Conservation (phyloP, 2,113 vertebrate species). For the Pleuronectes platessa region DNA sequence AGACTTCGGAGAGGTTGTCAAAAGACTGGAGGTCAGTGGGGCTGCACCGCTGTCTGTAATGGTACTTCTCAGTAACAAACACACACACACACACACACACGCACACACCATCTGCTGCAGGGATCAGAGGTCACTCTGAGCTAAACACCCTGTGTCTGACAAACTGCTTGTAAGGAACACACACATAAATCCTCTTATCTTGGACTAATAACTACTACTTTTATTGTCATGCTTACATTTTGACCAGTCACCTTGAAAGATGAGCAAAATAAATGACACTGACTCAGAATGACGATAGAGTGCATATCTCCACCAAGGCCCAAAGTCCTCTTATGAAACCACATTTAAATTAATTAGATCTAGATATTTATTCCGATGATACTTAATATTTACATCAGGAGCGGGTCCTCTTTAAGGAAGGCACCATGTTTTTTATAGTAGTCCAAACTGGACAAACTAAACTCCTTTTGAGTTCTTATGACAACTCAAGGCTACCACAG, state of each 20-base stretch:
- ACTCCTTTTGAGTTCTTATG: too few relatives aligned
- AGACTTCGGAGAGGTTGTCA: constrained; percentile 95
- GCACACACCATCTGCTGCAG: constrained; percentile 30
- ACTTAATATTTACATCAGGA: too few relatives aligned
- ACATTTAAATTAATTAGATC: too few relatives aligned
- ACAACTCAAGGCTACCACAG: too few relatives aligned
- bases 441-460: too few relatives aligned
- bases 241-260: neutral
- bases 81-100: neutral
- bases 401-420: too few relatives aligned
- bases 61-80: constrained; percentile 16
- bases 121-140: neutral
- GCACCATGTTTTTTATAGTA: too few relatives aligned
- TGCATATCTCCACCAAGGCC: neutral
- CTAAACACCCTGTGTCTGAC: neutral
- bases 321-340: too few relatives aligned
- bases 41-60: constrained; percentile 15
- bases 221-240: constrained; percentile 13
- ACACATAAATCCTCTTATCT: neutral
- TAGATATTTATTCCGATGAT: too few relatives aligned
- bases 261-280: neutral
- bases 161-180: constrained; percentile 25
- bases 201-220: neutral
- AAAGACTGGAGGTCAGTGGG: constrained; percentile 91
- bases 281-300: neutral